A percentile compares a stretch with the other conserved stretches of the same genome.
Evolutionary conservation across 2,113 vertebrate species (phyloP).

Genomic region (Xyliphius kryptos): DNA sequence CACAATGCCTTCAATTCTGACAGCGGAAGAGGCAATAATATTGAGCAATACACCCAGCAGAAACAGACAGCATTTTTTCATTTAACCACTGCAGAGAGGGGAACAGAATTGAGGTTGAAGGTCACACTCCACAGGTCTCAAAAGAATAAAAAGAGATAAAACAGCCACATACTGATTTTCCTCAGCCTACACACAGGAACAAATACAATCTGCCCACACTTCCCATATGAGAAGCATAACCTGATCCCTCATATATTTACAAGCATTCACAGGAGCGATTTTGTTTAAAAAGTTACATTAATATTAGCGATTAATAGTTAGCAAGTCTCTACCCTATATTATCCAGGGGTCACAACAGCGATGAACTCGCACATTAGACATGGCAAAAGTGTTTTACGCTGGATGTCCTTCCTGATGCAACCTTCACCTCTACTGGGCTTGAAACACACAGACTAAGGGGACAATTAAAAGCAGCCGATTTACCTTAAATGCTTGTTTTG

Average conservation of each 20-base stretch:
- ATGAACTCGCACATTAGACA: no score
- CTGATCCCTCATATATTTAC: neutral
- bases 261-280: no score
- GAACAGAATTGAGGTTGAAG: constrained; percentile 34
- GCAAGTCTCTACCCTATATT: no score
- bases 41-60: neutral
- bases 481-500: no score
- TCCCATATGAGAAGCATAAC: neutral
- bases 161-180: constrained; percentile 30
- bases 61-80: constrained; percentile 20
- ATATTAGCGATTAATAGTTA: no score
- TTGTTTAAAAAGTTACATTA: neutral
- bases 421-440: no score
- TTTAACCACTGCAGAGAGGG: constrained; percentile 34
- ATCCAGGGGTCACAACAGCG: no score
- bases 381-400: no score
- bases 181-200: constrained; percentile 14
- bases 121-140: constrained; percentile 41
- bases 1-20: neutral
- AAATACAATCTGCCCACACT: constrained; percentile 12
- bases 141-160: constrained; percentile 42
- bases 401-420: no score
- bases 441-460: no score
- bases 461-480: no score
- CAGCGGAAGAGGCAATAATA: neutral